Conservation (phyloP, 2,797 vertebrate species). For the Esox masquinongy region DNA sequence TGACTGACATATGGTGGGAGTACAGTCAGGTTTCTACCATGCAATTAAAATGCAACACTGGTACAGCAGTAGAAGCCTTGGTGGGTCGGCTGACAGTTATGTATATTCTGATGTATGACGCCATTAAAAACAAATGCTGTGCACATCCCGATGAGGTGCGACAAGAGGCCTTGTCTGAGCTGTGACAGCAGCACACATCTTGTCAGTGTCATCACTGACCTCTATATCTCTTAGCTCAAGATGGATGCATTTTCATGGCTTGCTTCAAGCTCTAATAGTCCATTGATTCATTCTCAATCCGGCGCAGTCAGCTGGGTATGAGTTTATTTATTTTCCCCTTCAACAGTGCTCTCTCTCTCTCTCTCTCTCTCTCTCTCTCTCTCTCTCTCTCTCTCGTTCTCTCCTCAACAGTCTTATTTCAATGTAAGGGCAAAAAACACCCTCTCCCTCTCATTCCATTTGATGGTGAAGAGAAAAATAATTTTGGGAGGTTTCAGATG, state of each 20-base stretch:
- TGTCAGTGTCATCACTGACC: constrained; percentile 64
- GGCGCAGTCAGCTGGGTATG: constrained; percentile 57
- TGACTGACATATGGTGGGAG: neutral
- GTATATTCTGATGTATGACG: constrained; percentile 62
- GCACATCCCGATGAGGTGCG: constrained; percentile 53
- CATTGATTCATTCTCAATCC: constrained; percentile 69
- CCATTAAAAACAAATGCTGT: constrained; percentile 66
- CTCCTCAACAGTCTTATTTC: constrained; percentile 55
- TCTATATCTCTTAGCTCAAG: constrained; percentile 62
- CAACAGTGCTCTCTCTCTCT: constrained; percentile 39
- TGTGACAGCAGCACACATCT: constrained; percentile 55
- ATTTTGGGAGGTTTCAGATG: constrained; percentile 65
- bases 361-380: constrained; percentile 1
- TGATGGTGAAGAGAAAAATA: constrained; percentile 65
- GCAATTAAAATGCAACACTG: constrained; percentile 61
- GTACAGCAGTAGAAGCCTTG: constrained; percentile 20
- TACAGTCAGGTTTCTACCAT: constrained; percentile 33
- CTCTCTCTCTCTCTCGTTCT: constrained; percentile 3
- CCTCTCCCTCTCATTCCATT: constrained; percentile 47
- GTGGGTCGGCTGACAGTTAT: constrained; percentile 66
- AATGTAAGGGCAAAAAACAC: constrained; percentile 9
- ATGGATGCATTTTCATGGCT: constrained; percentile 63
- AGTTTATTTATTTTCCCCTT: constrained; percentile 71
- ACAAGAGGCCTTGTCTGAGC: constrained; percentile 52
- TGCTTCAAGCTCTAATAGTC: constrained; percentile 64